Percentiles rank a stretch among this genome's conserved stretches.
Conservation (phyloP, 1,140 invertebrate genomes). For the Halotydeus destructor region DNA sequence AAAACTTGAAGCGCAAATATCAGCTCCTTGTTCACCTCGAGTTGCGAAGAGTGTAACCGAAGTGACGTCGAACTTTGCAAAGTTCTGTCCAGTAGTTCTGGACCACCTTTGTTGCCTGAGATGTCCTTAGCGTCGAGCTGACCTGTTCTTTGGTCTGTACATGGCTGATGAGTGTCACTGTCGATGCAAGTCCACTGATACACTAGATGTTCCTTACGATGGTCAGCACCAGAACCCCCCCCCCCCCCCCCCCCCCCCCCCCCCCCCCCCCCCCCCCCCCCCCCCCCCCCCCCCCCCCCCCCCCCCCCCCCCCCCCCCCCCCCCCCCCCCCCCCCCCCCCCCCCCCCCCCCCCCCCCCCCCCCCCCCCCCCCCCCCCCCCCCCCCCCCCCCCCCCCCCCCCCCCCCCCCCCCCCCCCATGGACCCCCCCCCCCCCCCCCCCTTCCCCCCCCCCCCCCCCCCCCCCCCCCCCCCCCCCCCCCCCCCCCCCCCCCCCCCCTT, state of each 20-base stretch:
- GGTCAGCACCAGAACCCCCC: conserved; percentile 3
- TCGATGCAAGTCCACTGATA: conserved; percentile 18
- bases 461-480: conserved; percentile 15
- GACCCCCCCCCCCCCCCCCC: conserved; percentile 17
- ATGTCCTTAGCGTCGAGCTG: not conserved
- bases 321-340: conserved; percentile 16
- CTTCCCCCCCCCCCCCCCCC: conserved; percentile 15
- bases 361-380: conserved; percentile 25
- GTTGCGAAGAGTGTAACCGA: conserved; percentile 1
- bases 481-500: conserved; percentile 17
- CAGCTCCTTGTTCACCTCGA: conserved; percentile 14
- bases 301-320: conserved; percentile 11
- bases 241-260: conserved; percentile 8
- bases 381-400: conserved; percentile 24
- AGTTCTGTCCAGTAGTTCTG: conserved; percentile 10
- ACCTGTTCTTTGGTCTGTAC: conserved; percentile 7
- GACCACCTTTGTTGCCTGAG: not conserved
- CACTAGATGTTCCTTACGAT: conserved; percentile 5
- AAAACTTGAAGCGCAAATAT: conserved; percentile 16
- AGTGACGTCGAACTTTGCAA: conserved; percentile 7
- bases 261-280: conserved; percentile 18
- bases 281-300: conserved; percentile 13
- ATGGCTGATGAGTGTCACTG: conserved; percentile 10
- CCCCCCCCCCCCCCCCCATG: conserved; percentile 20
- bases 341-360: conserved; percentile 19